A percentile compares a stretch with the other conserved stretches of the same genome.
phyloP scores from a whole-genome alignment of 2,113 vertebrate genomes.

The Clarias macrocephalus region DNA sequence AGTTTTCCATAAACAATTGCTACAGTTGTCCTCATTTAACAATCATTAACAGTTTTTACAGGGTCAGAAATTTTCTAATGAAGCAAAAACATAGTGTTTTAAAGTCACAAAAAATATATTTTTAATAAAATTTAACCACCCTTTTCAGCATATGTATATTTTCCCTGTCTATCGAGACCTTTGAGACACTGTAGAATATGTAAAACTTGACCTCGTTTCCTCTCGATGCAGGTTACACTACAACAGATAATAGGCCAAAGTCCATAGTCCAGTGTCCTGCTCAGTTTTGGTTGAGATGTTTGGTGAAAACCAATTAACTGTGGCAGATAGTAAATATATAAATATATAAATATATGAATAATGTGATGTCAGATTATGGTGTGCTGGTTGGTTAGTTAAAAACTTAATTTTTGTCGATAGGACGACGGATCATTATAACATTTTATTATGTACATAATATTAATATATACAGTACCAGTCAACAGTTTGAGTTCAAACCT shows the following conservation, averaged over 20 bases:
- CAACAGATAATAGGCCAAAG: background rate
- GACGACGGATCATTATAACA: background rate
- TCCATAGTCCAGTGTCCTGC: background rate
- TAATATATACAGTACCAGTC: too few species aligned
- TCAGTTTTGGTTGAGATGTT: background rate
- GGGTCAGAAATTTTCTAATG: background rate
- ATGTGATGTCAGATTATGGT: background rate
- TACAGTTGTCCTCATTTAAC: background rate
- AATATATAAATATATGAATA: background rate
- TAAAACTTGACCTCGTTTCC: background rate
- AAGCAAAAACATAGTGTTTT: too few species aligned
- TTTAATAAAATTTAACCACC: too few species aligned
- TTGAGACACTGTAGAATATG: too few species aligned
- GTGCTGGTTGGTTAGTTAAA: background rate
- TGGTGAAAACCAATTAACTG: background rate
- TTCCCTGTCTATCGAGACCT: too few species aligned
- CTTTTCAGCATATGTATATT: too few species aligned
- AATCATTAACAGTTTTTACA: background rate
- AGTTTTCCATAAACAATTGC: background rate
- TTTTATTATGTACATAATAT: background rate
- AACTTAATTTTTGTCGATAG: background rate
- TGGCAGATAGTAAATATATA: too few species aligned
- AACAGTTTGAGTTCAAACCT: too few species aligned
- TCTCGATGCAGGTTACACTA: background rate
- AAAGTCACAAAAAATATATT: background rate